Base-by-base conservation (phyloP, 2,113 vertebrate genomes). In the Blennius ocellaris region DNA sequence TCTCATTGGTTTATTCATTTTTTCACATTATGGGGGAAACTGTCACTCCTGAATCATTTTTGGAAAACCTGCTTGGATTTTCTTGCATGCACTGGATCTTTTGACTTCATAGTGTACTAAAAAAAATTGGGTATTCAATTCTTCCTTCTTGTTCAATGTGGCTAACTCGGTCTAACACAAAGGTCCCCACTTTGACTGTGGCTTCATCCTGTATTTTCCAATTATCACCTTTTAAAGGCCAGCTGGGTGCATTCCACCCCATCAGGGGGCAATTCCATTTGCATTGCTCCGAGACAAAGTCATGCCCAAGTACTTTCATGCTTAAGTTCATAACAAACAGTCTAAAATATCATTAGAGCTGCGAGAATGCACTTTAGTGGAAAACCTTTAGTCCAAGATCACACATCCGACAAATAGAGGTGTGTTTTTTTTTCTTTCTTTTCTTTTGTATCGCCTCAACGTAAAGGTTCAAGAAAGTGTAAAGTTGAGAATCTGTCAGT, bases 161-260 rank as follows among this genome's bases (percentile, higher is more conserved):
- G 80, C 89, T 86, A 92, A 87, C 90, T 86, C 73, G 16, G 77
- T 87, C 76, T 84, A 90, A 87, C 89, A 88, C 83, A 89, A 90
- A n/a, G 81, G 84, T 90, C 80, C 84, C 87, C 80, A 89, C 85
- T 89, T 89, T 80, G 84, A 93, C 91, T 90, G 90, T 71, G 83
- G 88, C 91, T 92, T 90, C 90, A 93, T 94, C 90, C 92, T 94
- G 95, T 96, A 97, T 97, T 99, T 98, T 96, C 97, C 97, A 98
- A 98, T 99, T 99, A 99, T 98, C 97, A 98, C 97, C 96, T 99
- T 98, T 99, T 97, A 97, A 98, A 96, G 96, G 96, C 96, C 97
- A 99, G 97, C 96, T 98, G 97, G 96, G 96, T 95, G 93, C 96
- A 97, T 97, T 97, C 96, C 96, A 96, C 95, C 96, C 94, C 96